Conservation (phyloP, 1,140 invertebrate species). For the Drosophila ananassae region DNA sequence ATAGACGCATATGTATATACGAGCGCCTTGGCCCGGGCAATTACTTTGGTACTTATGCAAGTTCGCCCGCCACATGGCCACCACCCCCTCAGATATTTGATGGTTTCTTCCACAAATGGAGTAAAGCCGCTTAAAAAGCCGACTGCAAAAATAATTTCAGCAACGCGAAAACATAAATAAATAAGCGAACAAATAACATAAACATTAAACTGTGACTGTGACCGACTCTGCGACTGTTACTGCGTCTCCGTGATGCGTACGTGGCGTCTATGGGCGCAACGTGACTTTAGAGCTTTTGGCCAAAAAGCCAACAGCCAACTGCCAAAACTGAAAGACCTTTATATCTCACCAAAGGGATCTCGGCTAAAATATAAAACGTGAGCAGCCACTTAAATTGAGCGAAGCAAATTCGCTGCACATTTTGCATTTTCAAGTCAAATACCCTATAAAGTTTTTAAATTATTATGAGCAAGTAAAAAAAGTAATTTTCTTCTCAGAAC, state of each 20-base stretch:
- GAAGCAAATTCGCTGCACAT: slow-evolving; percentile 38
- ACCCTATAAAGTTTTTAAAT: slow-evolving; percentile 25
- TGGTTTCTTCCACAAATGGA: slow-evolving; percentile 18
- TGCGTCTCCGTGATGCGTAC: slow-evolving; percentile 48
- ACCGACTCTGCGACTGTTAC: slow-evolving; percentile 20
- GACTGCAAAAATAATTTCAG: slow-evolving; percentile 46
- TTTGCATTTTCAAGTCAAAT: slow-evolving; percentile 33
- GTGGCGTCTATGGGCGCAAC: slow-evolving; percentile 55
- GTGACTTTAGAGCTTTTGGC: slow-evolving; percentile 46
- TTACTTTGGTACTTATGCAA: slow-evolving; percentile 47
- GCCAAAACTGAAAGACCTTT: slow-evolving; percentile 17
- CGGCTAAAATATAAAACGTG: slow-evolving; percentile 58
- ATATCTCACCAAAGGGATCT: slow-evolving; percentile 48
- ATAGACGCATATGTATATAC: slow-evolving; percentile 22
- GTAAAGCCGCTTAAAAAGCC: slow-evolving; percentile 24
- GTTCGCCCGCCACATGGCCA: neutral
- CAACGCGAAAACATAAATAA: slow-evolving; percentile 60
- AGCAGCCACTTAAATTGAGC: slow-evolving; percentile 65
- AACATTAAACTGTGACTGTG: slow-evolving; percentile 50
- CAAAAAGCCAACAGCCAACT: slow-evolving; percentile 12
- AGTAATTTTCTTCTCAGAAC: neutral
- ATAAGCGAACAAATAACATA: slow-evolving; percentile 30
- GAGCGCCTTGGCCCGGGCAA: slow-evolving; percentile 50
- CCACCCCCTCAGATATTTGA: slow-evolving; percentile 1
- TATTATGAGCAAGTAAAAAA: slow-evolving; percentile 11